These are phyloP conservation scores for Ferdinandea cuprea DNA, from an alignment of 2,888 invertebrate species.

Conservation along the genomic window DNA sequence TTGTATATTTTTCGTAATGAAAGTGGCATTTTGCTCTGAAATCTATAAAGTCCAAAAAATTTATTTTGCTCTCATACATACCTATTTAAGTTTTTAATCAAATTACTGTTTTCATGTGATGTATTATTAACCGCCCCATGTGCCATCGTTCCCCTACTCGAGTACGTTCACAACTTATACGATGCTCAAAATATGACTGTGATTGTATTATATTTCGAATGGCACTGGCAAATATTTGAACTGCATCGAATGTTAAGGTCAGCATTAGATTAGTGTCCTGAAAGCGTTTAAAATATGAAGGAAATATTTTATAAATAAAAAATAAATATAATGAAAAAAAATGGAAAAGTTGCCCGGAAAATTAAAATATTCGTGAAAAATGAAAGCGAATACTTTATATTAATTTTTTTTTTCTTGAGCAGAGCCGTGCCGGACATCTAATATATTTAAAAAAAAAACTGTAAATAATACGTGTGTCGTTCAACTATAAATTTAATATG, in stretches of 20 bases:
- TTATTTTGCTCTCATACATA: constrained; percentile 2
- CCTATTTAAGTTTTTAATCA: background rate
- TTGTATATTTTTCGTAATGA: constrained; percentile 85
- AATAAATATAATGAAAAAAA: background rate
- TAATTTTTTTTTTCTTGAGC: too few species aligned
- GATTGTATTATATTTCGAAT: constrained; percentile 84
- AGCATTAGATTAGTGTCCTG: constrained; percentile 85
- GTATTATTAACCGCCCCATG: constrained; percentile 86
- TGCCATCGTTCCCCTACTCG: constrained; percentile 81
- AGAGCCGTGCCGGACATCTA: too few species aligned
- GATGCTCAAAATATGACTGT: constrained; percentile 77
- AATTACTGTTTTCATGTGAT: constrained; percentile 87
- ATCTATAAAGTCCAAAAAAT: constrained; percentile 83
- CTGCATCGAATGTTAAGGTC: constrained; percentile 97
- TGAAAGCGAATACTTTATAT: too few species aligned
- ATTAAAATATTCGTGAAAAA: too few species aligned
- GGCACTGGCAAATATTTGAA: constrained; percentile 95
- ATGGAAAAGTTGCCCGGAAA: too few species aligned
- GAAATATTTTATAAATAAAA: background rate
- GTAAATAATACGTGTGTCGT: too few species aligned
- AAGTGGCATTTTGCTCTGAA: constrained; percentile 86
- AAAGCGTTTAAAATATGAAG: too few species aligned
- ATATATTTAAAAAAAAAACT: too few species aligned
- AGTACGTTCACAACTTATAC: constrained; percentile 76
- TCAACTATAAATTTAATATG: too few species aligned